Evolutionary conservation across 1,140 invertebrate genomes (phyloP), one percentile per base, ranked within the genome.

Genomic region (Drosophila takahashii): DNA sequence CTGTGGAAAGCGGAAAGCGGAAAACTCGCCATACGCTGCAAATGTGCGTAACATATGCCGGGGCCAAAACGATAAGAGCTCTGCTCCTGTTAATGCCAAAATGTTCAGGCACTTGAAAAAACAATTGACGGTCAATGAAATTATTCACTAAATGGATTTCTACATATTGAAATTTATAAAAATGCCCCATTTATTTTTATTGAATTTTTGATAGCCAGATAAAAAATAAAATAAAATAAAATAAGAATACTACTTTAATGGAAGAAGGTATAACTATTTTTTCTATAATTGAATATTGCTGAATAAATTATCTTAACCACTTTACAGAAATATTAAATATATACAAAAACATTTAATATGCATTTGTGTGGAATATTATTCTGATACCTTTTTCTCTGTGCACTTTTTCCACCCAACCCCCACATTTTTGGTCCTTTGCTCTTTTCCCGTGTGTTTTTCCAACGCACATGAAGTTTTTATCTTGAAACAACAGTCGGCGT

Each of bases 1-100:
- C 27, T 62, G 44, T 36, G 51, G 22, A 22, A 22, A 22, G 50
- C 42, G 50, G 42, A 47, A 71, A 48, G 70, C 53, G 79, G 69
- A 90, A 90, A 90, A 85, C 61, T 90, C 66, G 79, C 70, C 87
- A 90, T 90, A 90, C 80, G 79, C 67, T 83, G 81, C 81, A 77
- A 90, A 90, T 90, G 87, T 90, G 87, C 87, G 56, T 79, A 86
- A 86, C 87, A 90, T 84, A 90, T 90, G 87, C 84, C 77, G 77
- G 42, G 34, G 52, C 85, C 79, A 73, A 53, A 48, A 81, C 77
- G 83, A 89, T 89, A 87, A 89, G 84, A 79, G 15, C 53, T 29
- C 18, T 56, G 57, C 69, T 76, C 13, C 57, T 76, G 61, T 48
- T 50, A 36, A 50, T 42, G 72, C 78, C 73, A 61, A 76, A 65